Conservation (phyloP, 2,797 vertebrate genomes). For the Furcifer pardalis region DNA sequence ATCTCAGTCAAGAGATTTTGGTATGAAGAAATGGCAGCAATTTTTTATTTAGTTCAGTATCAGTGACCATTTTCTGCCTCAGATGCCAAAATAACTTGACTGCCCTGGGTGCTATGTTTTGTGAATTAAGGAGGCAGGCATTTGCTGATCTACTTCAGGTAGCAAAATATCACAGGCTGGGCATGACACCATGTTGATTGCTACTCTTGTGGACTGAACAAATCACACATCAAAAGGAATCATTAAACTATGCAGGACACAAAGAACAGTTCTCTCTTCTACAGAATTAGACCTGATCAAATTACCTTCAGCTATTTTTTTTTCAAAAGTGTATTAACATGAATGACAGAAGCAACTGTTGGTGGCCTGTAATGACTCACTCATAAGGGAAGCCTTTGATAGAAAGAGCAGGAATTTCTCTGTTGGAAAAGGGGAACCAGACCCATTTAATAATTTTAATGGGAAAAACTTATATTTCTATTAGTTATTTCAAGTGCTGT, state of each 20-base stretch:
- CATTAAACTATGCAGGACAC: neutral
- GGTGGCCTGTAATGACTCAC: constrained; percentile 8
- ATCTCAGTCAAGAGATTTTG: neutral
- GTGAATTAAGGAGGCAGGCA: neutral
- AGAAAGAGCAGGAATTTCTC: neutral
- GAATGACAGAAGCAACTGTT: constrained; percentile 31
- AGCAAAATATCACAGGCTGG: neutral
- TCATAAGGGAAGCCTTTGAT: neutral
- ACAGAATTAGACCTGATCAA: constrained; percentile 14
- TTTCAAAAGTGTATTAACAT: constrained; percentile 16
- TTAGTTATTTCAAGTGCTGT: neutral
- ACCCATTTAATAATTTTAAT: neutral
- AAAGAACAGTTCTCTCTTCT: neutral
- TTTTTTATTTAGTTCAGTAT: neutral
- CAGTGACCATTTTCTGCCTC: neutral
- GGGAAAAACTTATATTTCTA: neutral
- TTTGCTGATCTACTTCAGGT: neutral
- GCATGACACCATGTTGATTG: neutral
- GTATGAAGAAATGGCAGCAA: neutral
- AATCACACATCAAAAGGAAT: neutral
- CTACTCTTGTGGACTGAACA: neutral
- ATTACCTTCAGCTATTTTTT: constrained; percentile 34
- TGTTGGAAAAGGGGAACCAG: neutral
- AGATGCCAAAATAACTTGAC: neutral
- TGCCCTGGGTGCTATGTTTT: neutral